Conservation (phyloP, 2,113 vertebrate species). For the Rutilus rutilus region DNA sequence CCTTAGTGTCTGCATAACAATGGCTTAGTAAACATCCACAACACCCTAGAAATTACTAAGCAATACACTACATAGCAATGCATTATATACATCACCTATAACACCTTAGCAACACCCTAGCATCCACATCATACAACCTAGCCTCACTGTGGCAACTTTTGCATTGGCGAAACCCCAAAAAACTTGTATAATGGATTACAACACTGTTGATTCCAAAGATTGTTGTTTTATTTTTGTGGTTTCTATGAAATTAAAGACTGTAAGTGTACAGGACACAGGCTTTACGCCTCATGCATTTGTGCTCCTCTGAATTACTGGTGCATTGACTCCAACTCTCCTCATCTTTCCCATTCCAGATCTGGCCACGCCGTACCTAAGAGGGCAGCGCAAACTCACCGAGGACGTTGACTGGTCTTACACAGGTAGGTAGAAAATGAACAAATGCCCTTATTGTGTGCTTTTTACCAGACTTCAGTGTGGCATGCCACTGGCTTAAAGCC, state of each 20-base stretch:
- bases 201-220: neutral
- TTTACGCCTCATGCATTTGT: neutral
- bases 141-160: neutral
- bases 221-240: neutral
- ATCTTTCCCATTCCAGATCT: constrained; percentile 55
- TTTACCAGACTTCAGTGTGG: neutral
- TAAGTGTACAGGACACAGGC: too few relatives aligned
- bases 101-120: neutral
- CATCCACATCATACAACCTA: neutral
- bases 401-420: constrained; percentile 77
- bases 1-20: neutral
- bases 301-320: constrained; percentile 16
- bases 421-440: constrained; percentile 64
- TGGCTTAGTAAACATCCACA: neutral
- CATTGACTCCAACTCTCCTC: constrained; percentile 1
- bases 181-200: neutral
- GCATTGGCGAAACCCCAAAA: neutral
- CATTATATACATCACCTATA: neutral
- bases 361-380: constrained; percentile 61
- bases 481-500: neutral
- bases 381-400: constrained; percentile 67
- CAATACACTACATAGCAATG: neutral
- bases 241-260: neutral
- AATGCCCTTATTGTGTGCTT: neutral
- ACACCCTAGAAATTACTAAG: neutral